phyloP scores from a whole-genome alignment of 1,140 invertebrate species.

The Trichomalopsis sarcophagae region DNA sequence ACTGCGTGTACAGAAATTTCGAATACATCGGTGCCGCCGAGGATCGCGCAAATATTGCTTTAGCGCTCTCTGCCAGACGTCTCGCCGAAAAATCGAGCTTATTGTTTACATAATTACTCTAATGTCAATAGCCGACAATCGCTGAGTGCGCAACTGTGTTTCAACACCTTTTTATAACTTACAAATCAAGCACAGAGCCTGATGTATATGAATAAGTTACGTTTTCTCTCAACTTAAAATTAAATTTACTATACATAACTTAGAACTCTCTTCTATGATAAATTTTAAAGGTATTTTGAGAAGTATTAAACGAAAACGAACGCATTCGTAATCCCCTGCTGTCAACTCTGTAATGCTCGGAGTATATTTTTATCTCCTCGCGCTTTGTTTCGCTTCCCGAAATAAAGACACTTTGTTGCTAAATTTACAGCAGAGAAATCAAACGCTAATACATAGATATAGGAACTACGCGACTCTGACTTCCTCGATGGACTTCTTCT shows the following conservation, averaged over 20 bases:
- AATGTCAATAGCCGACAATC: not conserved
- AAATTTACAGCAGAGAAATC: not conserved
- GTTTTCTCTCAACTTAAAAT: no score
- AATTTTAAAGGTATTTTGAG: not conserved
- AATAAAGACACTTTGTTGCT: no score
- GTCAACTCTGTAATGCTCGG: no score
- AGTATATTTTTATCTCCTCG: no score
- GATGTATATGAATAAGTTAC: not conserved
- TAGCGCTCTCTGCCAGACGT: not conserved
- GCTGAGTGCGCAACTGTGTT: not conserved
- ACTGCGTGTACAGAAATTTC: not conserved
- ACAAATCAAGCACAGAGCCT: not conserved
- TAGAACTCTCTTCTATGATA: not conserved
- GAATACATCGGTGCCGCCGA: not conserved
- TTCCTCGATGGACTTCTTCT: constrained; percentile 3
- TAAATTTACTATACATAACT: not conserved
- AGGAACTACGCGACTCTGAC: not conserved
- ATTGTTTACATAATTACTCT: not conserved
- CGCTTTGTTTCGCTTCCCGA: no score
- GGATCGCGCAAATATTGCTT: not conserved
- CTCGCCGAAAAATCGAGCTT: not conserved
- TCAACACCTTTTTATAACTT: not conserved
- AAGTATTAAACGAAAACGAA: not conserved
- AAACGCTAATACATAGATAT: not conserved
- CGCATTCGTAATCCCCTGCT: no score